Evolutionary conservation across 1,140 invertebrate species (phyloP), one percentile per base, ranked within the genome.

Genomic region (Drosophila guanche): DNA sequence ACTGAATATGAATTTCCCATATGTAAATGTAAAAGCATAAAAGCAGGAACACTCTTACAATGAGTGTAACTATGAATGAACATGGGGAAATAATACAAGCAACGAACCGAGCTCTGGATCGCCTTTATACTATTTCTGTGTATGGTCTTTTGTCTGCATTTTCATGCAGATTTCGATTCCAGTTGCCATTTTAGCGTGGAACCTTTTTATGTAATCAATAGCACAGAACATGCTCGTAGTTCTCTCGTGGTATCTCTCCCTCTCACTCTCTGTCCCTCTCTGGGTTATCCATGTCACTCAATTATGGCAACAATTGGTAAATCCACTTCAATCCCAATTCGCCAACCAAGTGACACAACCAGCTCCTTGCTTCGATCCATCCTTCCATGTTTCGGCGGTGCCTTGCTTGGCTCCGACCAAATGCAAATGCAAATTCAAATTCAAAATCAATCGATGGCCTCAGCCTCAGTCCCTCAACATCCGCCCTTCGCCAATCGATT

Each of bases 201-300:
- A 89, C 84, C 84, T 89, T 89, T 86, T 89, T 63, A 0, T 89
- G 84, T 70, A 88, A 89, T 88, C 84, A 89, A 88, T 89, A 88
- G 63, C 66, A 48, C 27, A 47, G 54, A 46, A 55, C 52, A 40
- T 16, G 51, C 52, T 22, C 5, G 33, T 60, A 40, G 56, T 46
- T 22, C 40, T n/a, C n/a, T n/a, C n/a, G n/a, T n/a, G n/a, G 16
- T 25, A 33, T 33, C 37, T 12, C n/a, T 3, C n/a, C 4, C 4
- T 37, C 27, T 20, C 50, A 10, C 14, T 40, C 27, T 45, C 54
- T 46, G 43, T 41, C 29, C 47, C 50, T 53, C 57, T 56, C 61
- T 66, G 51, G 62, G 41, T 73, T 75, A 86, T 85, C 74, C 83
- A 86, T 88, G 81, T 86, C 83, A 86, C 81, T 86, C 81, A 86